Conservation (phyloP, 2,113 vertebrate genomes). For the Astur gentilis region DNA sequence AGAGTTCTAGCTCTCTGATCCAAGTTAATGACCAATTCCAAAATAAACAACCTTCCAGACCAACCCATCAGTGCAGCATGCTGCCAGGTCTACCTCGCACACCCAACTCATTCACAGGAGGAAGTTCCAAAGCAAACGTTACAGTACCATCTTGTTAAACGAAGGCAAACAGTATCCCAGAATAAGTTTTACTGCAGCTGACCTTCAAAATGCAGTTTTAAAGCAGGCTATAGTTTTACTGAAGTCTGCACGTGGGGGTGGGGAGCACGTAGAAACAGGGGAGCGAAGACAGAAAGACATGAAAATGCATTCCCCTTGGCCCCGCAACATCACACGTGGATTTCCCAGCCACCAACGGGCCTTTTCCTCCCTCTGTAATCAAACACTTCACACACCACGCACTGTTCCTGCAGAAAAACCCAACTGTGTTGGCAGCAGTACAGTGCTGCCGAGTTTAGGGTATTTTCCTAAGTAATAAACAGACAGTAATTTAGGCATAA, state of each 20-base stretch:
- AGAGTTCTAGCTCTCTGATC: not conserved
- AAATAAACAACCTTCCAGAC: not conserved
- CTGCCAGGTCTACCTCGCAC: fast-evolving
- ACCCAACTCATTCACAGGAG: fast-evolving
- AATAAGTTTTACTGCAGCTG: not conserved
- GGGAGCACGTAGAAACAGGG: not conserved
- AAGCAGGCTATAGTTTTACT: not conserved
- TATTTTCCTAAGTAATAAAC: not conserved
- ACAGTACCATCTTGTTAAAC: not conserved
- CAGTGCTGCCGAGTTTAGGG: fast-evolving
- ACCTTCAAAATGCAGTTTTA: no score
- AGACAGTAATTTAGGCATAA: not conserved
- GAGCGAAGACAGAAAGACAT: no score
- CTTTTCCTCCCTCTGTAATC: not conserved
- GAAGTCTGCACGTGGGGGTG: not conserved
- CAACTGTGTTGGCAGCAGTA: not conserved
- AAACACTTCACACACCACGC: not conserved
- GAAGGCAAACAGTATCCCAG: not conserved
- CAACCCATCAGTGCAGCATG: fast-evolving
- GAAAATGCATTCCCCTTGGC: not conserved
- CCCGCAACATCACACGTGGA: fast-evolving
- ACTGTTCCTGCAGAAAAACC: not conserved
- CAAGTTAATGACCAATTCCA: not conserved
- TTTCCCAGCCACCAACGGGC: fast-evolving
- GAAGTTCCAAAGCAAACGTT: fast-evolving